phyloP scores from a whole-genome alignment of 2,888 invertebrate genomes.

The Apodemia duryi region DNA sequence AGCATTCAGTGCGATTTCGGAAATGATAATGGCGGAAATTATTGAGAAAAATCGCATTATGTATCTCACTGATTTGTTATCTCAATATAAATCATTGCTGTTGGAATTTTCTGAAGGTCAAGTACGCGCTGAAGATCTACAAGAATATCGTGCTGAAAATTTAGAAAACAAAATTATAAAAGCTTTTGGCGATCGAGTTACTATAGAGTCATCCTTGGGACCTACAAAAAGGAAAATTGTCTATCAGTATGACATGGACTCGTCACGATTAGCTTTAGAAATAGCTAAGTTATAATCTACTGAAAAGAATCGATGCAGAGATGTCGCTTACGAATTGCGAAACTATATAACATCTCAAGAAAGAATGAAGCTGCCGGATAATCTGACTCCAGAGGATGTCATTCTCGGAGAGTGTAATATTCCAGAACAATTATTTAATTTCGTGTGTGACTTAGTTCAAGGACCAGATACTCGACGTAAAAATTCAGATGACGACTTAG shows the following conservation, averaged over 20 bases:
- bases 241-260: conserved; percentile 36
- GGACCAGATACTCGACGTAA: no score
- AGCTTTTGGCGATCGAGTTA: conserved; percentile 22
- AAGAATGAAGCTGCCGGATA: conserved; percentile 22
- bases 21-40: conserved; percentile 30
- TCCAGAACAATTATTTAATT: neutral
- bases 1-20: conserved; percentile 15
- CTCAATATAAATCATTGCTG: conserved; percentile 28
- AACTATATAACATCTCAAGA: conserved; percentile 36
- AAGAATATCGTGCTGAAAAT: conserved; percentile 35
- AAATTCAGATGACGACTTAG: no score
- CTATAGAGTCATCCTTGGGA: conserved; percentile 20
- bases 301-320: conserved; percentile 28
- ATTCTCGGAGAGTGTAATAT: conserved; percentile 11
- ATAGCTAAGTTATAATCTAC: conserved; percentile 27
- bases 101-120: conserved; percentile 27
- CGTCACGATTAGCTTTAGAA: conserved; percentile 34
- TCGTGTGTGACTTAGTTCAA: neutral
- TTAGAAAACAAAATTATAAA: conserved; percentile 23
- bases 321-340: conserved; percentile 36
- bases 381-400: conserved; percentile 31
- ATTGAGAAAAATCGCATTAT: conserved; percentile 25
- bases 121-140: conserved; percentile 32
- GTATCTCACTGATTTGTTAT: conserved; percentile 27
- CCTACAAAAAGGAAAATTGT: conserved; percentile 32